A percentile compares a stretch with the other conserved stretches of the same genome.
Conservation (phyloP, 2,113 vertebrate species). For the Mixornis gularis region DNA sequence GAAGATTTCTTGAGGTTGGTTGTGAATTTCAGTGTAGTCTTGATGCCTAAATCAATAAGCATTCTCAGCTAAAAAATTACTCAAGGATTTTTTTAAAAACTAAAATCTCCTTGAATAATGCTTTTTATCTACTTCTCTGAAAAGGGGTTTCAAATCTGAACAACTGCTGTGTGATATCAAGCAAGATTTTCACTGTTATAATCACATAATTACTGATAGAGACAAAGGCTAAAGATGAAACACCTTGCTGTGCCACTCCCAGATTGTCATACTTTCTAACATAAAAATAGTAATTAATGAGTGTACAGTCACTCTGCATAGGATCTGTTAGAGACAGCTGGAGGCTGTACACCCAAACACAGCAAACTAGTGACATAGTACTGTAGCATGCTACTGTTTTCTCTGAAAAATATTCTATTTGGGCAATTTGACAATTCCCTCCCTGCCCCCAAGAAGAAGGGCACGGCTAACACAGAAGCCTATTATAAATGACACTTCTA, state of each 20-base stretch:
- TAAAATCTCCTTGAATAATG: neutral
- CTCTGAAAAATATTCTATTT: neutral
- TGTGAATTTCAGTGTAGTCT: neutral
- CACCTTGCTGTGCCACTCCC: neutral
- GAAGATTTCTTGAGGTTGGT: neutral
- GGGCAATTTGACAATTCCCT: neutral
- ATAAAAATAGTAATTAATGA: neutral
- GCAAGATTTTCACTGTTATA: neutral
- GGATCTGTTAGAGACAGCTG: neutral
- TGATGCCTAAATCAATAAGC: neutral
- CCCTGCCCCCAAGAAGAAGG: neutral
- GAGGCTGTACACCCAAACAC: neutral
- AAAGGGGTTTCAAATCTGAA: neutral
- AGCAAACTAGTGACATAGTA: neutral
- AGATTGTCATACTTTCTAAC: neutral
- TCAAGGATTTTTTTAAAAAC: neutral
- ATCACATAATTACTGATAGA: neutral
- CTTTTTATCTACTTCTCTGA: neutral
- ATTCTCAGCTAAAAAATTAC: neutral
- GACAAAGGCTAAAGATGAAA: neutral
- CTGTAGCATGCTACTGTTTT: neutral
- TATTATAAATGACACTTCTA: neutral
- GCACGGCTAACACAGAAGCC: neutral
- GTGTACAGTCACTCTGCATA: neutral
- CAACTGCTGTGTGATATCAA: neutral